Percentiles rank a stretch among this genome's conserved stretches.
phyloP scores from a whole-genome alignment of 2,113 vertebrate species.

The Corythoichthys intestinalis region DNA sequence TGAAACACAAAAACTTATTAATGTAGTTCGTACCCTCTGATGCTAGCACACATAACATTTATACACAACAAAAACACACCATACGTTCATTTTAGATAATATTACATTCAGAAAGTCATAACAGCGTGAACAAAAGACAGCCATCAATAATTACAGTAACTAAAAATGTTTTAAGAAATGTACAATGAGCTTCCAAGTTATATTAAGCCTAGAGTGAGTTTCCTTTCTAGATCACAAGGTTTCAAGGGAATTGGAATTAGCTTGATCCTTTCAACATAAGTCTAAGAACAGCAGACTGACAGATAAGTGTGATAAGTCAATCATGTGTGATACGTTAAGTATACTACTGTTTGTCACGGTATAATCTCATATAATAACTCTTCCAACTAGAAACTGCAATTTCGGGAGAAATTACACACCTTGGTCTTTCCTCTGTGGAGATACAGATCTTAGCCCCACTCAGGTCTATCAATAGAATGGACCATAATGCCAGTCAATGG shows the following conservation, averaged over 20 bases:
- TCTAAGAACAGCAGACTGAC: background rate
- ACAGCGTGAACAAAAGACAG: background rate
- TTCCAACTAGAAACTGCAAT: background rate
- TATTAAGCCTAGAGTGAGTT: background rate
- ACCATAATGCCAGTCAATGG: too few relatives aligned
- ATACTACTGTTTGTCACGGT: background rate
- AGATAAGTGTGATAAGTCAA: background rate
- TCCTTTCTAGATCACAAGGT: too few relatives aligned
- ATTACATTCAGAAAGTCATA: background rate
- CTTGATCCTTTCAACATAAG: background rate
- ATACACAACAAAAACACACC: background rate
- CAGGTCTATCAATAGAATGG: too few relatives aligned
- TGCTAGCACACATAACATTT: background rate
- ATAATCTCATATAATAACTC: background rate
- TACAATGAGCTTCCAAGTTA: background rate
- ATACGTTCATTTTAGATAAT: background rate
- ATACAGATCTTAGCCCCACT: too few relatives aligned
- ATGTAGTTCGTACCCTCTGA: background rate
- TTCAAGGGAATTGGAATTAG: background rate
- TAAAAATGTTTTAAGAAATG: background rate
- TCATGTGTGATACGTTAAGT: background rate
- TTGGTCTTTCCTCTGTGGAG: too few relatives aligned
- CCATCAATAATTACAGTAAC: background rate
- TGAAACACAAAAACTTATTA: too few relatives aligned
- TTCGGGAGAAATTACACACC: too few relatives aligned